Evolutionary conservation across 2,888 invertebrate species (phyloP).

Genomic region (Dryococelus australis): DNA sequence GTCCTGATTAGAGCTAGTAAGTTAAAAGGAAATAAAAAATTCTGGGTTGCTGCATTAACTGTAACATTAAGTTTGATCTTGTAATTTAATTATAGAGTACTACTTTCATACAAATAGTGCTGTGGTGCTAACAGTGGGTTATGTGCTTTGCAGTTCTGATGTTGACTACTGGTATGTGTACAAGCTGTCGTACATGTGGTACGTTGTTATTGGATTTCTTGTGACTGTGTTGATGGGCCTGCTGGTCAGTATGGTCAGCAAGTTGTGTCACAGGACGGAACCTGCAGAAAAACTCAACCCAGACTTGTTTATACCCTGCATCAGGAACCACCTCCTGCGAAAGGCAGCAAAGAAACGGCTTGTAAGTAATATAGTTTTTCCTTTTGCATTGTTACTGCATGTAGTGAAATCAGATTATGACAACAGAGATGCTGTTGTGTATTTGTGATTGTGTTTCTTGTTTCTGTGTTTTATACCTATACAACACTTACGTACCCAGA

Average conservation of each 20-base stretch:
- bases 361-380: not conserved
- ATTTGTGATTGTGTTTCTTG: no score
- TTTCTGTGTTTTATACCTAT: no score
- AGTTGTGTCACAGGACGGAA: conserved; percentile 53
- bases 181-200: conserved; percentile 61
- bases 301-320: conserved; percentile 65
- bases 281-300: conserved; percentile 60
- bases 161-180: conserved; percentile 51
- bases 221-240: conserved; percentile 63
- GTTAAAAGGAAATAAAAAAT: no score
- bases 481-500: no score
- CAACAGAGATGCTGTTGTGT: no score
- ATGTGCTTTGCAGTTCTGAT: conserved; percentile 26
- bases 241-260: conserved; percentile 59
- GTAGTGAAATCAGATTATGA: no score
- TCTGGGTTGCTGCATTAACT: no score
- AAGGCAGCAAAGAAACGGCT: not conserved
- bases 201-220: conserved; percentile 57
- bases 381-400: no score
- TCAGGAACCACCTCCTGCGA: conserved; percentile 57
- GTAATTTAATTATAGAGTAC: no score
- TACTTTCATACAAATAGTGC: not conserved
- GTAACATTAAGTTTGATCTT: no score
- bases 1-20: no score
- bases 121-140: not conserved